phyloP scores from a whole-genome alignment of 2,113 vertebrate species.

The Tamias sibiricus region DNA sequence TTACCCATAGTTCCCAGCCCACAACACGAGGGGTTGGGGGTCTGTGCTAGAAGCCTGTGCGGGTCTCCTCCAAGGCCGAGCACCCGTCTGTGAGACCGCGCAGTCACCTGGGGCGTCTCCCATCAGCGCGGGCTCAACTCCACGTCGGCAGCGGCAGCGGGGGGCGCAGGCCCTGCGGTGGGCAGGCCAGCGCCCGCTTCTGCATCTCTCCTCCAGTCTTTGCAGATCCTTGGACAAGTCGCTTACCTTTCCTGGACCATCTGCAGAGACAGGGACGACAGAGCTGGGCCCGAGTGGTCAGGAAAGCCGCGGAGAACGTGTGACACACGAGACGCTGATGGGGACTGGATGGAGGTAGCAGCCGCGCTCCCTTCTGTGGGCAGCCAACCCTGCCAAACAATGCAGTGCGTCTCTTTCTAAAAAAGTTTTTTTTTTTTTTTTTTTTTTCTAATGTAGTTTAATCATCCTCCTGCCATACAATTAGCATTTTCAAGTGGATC shows the following conservation, averaged over 20 bases:
- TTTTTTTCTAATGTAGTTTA: conserved; percentile 77
- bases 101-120: accelerated
- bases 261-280: background rate
- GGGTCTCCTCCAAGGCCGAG: background rate
- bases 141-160: accelerated
- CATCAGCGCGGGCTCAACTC: accelerated
- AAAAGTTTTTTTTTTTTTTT: conserved; percentile 54
- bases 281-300: no score
- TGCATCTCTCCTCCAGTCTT: background rate
- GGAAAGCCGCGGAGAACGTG: background rate
- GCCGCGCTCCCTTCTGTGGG: background rate
- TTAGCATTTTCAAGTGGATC: conserved; percentile 90
- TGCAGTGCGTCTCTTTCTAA: conserved; percentile 60
- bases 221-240: no score
- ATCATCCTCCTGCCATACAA: conserved; percentile 85
- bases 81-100: background rate
- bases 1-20: background rate
- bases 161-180: accelerated
- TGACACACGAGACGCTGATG: background rate
- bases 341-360: background rate
- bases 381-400: conserved; percentile 53
- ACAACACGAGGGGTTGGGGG: background rate
- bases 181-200: background rate
- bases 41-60: background rate
- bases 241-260: background rate